Evolutionary conservation across 1,140 invertebrate species (phyloP), one percentile per base, ranked within the genome.

Genomic region (Pseudoatta argentina): DNA sequence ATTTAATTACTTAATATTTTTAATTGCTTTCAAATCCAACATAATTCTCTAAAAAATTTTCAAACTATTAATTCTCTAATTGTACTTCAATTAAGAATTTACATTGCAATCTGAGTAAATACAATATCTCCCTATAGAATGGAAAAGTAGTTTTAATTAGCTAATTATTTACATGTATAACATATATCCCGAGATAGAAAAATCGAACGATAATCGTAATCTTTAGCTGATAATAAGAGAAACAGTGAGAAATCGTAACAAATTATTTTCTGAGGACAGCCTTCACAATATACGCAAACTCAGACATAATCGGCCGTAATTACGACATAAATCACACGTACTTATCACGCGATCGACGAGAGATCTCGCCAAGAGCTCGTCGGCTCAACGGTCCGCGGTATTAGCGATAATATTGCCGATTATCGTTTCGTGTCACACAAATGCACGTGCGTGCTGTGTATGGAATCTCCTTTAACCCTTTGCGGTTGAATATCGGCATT

Each of bases 351-450:
- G 69, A 73, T 73, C 79, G 67, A 72, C 67, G 34, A 21, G 48
- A 10, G 67, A 59, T 72, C 61, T 78, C 21, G 66, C 78, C 59
- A 57, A 83, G 71, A 34, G 55, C 69, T 73, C 67, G 18, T 34
- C 66, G 57, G 39, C 3, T 24, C 79, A 73, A 83, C 79, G 39
- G 39, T 71, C 55, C 78, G 24, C 66, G 66, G 53, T 61, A 82
- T 82, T 82, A 82, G 34, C 78, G 57, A 82, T 82, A 30, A 61
- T 61, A 73, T 73, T 73, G 71, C 55, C 55, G 79, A 73, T 73
- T 83, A 83, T 57, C 79, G 55, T 83, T 83, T 83, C 55, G 55
- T 51, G 18, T 82, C 67, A 21, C 53, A 72, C 24, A 30, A 3
- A 39, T 14, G 34, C 44, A 21, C 78, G 61, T 27, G 51, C 44